Conservation (phyloP, 2,113 vertebrate species). For the Emydocephalus ijimae region DNA sequence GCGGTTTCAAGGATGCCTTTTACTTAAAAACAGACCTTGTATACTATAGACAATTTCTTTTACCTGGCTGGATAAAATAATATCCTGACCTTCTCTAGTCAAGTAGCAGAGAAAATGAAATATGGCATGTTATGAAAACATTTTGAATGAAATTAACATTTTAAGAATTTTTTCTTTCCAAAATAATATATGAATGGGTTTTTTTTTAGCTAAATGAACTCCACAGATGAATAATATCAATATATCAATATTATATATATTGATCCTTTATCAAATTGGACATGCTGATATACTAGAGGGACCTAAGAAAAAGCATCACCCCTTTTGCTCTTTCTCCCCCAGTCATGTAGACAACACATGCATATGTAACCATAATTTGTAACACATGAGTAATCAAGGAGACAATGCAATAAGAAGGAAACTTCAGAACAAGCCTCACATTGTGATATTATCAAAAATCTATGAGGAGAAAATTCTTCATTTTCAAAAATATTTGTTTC, state of each 20-base stretch:
- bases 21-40: constrained; percentile 29
- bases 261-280: constrained; percentile 20
- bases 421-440: constrained; percentile 34
- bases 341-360: not conserved
- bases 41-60: constrained; percentile 39
- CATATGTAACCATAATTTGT: not conserved
- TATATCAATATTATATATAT: no score
- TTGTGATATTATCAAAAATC: constrained; percentile 7
- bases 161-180: constrained; percentile 30
- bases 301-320: constrained; percentile 19
- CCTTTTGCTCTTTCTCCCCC: not conserved
- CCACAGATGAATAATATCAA: constrained; percentile 21
- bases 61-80: constrained; percentile 51
- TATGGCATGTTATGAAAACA: constrained; percentile 13
- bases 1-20: constrained; percentile 39
- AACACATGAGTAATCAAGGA: constrained; percentile 48
- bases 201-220: constrained; percentile 34
- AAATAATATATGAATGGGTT: constrained; percentile 35
- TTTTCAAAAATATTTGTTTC: constrained; percentile 34
- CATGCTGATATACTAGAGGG: constrained; percentile 16
- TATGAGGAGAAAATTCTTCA: not conserved
- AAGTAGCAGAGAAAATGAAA: constrained; percentile 30
- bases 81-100: constrained; percentile 30
- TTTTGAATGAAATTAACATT: constrained; percentile 26
- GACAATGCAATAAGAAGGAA: constrained; percentile 11